Base-by-base conservation (phyloP, 1,140 invertebrate species). In the Ceratina calcarata region DNA sequence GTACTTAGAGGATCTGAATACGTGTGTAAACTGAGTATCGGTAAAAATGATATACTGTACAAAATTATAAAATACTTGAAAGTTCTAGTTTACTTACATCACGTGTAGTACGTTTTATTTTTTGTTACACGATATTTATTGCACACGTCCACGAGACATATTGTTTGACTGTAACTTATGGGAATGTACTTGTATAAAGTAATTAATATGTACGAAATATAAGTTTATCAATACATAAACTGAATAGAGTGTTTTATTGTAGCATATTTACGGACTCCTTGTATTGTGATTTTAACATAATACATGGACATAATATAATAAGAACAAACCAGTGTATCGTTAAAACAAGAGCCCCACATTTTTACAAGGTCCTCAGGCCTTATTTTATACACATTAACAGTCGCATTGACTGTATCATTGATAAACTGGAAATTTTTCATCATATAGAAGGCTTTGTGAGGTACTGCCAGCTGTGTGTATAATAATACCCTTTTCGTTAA, bases 261-360 rank as follows among this genome's bases (percentile, higher is more conserved):
- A 94, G 93, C 93, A 92, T 94, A 86, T 92, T 91, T 87, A 89
- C 87, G 75, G 91, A 93, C 64, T 91, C 90, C 84, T 87, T 93
- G 67, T 88, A 93, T 89, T 90, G 86, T 79, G 93, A 94, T 90
- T 87, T 93, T 82, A 90, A 92, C 82, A 91, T 94, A 86, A 84
- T 91, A 85, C 87, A 93, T 83, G 90, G 87, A 86, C 90, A 85
- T 85, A 89, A 90, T 78, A 80, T 90, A 80, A 88, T 93, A 86
- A 76, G 86, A 84, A 89, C 91, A 67, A 92, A 94, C 85, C 86
- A 88, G 82, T 93, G 93, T 82, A 91, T 94, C 64, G 55, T 94
- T 80, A 90, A 84, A 79, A 85, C 90, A 66, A 92, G 93, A 88
- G 91, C 90, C 51, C 91, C 92, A 69, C 83, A 86, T 64, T 92